Base-by-base conservation (phyloP, 2,113 vertebrate species). In the Mastomys coucha region DNA sequence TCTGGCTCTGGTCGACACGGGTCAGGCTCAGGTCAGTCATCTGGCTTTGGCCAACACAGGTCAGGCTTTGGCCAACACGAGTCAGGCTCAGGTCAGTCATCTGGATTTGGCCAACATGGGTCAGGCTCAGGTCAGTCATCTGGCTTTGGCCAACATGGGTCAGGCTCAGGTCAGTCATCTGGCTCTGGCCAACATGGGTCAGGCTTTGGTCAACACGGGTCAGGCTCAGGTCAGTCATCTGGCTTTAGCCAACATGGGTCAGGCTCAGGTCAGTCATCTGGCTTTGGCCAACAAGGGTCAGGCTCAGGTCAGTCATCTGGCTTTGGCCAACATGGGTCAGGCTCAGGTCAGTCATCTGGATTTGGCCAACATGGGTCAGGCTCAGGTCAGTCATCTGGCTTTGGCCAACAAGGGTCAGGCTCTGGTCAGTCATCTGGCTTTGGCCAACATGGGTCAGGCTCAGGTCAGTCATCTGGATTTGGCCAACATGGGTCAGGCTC, bases 21-120 rank as follows among this genome's bases (percentile, higher is more conserved):
- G 45, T 45, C 45, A 45, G 45, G 45, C 45, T 45, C 45, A 45
- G 45, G 45, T 45, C 45, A 45, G 45, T 45, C 45, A 0, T 58
- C 75, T 12, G 14, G n/a, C 12, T 49, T 0, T 69, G n/a, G 63
- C 0, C 5, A 88, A 1, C 28, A 72, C 0, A 7, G 2, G 0
- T 76, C 70, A 5, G 9, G 42, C 0, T 45, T 0, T 69, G n/a
- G 63, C 0, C 5, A 88, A 1, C 28, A 72, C 0, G 12, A 2
- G 0, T 76, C 70, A 5, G 9, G 42, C 0, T 45, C 67, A 0
- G 19, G 53, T 24, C 75, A 88, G 49, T 56, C 69, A 0, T 49
- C 76, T 14, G 17, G 31, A 6, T 51, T 0, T 70, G 39, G 39
- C 0, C 31, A 51, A 1, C 26, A 94, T 22, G 2, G 5, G 9